These are phyloP conservation scores for Dipodomys stephensi DNA, from an alignment of 2,113 vertebrate genomes.

Conservation along the genomic window DNA sequence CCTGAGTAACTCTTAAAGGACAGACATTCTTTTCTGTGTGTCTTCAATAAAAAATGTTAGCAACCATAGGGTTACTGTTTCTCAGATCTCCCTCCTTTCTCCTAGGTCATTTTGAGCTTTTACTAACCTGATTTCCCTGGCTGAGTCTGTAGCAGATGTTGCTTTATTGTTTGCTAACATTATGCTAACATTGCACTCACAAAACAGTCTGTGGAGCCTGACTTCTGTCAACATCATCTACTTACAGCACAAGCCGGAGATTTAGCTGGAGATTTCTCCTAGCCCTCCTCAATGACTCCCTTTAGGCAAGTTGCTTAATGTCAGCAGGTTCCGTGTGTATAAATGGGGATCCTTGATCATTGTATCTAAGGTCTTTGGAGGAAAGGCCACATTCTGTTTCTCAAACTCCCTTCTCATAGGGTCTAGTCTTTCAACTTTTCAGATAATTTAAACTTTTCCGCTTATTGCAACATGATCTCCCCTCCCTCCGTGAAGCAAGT, in stretches of 20 bases:
- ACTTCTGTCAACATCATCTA: slow-evolving; percentile 70
- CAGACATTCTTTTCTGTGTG: slow-evolving; percentile 66
- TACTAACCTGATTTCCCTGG: slow-evolving; percentile 53
- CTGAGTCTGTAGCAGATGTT: slow-evolving; percentile 46
- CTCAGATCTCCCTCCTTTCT: slow-evolving; percentile 58
- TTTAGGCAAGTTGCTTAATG: slow-evolving; percentile 59
- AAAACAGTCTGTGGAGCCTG: slow-evolving; percentile 74
- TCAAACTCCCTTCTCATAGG: slow-evolving; percentile 37
- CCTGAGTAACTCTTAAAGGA: slow-evolving; percentile 71
- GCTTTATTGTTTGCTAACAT: slow-evolving; percentile 65
- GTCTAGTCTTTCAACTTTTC: neutral
- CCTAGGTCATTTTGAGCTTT: slow-evolving; percentile 55
- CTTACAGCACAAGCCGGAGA: slow-evolving; percentile 41
- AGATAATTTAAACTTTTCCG: neutral
- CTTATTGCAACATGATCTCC: slow-evolving; percentile 32
- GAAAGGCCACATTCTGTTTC: slow-evolving; percentile 58
- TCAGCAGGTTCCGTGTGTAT: slow-evolving; percentile 50
- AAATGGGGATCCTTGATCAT: slow-evolving; percentile 28
- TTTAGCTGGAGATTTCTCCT: slow-evolving; percentile 55
- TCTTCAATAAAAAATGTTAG: slow-evolving; percentile 78
- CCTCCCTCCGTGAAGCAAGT: neutral
- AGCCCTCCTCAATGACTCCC: slow-evolving; percentile 49
- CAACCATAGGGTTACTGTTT: slow-evolving; percentile 19
- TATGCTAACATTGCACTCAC: slow-evolving; percentile 73
- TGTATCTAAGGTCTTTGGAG: slow-evolving; percentile 54